phyloP scores from a whole-genome alignment of 1,140 invertebrate genomes.

The Heliconius hermathena region DNA sequence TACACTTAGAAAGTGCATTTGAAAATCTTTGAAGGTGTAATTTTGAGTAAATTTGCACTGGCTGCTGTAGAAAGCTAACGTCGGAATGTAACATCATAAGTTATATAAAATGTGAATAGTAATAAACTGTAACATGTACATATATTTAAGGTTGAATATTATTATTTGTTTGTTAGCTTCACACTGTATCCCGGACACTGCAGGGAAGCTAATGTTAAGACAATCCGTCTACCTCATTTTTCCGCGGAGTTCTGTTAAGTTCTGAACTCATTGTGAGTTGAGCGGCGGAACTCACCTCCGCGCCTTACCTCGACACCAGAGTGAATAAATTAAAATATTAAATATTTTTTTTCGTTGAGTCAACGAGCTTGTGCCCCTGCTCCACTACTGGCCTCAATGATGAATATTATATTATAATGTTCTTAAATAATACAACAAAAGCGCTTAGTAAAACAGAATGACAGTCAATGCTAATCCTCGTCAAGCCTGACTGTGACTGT shows the following conservation, averaged over 20 bases:
- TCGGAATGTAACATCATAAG: too few species aligned
- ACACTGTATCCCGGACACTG: too few species aligned
- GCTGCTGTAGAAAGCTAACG: slow-evolving; percentile 9
- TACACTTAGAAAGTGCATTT: slow-evolving; percentile 21
- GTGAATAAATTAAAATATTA: too few species aligned
- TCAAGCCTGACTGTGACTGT: neutral
- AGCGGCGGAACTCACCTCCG: too few species aligned
- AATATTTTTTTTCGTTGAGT: neutral
- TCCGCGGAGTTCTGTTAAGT: too few species aligned
- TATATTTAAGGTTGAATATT: neutral
- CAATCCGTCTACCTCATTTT: too few species aligned
- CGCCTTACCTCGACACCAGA: too few species aligned
- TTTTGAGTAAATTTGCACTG: slow-evolving; percentile 20
- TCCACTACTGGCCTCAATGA: too few species aligned
- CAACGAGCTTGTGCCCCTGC: neutral
- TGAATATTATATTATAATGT: neutral
- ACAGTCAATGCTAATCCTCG: neutral
- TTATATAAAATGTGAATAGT: neutral
- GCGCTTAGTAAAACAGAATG: neutral
- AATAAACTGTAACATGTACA: neutral
- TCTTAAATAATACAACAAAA: slow-evolving; percentile 10
- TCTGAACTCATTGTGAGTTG: too few species aligned
- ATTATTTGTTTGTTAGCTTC: neutral
- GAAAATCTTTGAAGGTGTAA: slow-evolving; percentile 22
- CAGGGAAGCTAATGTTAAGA: too few species aligned